Conservation (phyloP, 2,797 vertebrate genomes). For the Xenops minutus region DNA sequence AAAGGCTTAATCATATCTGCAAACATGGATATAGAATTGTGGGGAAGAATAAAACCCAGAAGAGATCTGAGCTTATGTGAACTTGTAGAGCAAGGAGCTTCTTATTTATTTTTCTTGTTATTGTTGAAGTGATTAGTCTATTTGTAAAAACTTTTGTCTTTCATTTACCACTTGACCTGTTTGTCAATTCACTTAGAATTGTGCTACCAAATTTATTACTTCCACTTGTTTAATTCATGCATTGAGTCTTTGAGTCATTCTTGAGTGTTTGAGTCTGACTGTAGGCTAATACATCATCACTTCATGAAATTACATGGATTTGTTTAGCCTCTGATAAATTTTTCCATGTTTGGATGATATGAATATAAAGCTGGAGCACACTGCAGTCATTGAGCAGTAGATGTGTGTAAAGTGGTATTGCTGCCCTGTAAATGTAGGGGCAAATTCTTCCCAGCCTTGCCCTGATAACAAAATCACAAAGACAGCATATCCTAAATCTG, state of each 20-base stretch:
- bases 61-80: neutral
- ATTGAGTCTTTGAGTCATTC: neutral
- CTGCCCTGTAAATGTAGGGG: neutral
- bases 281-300: neutral
- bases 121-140: neutral
- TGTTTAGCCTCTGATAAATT: neutral
- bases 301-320: neutral
- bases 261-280: neutral
- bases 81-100: neutral
- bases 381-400: neutral
- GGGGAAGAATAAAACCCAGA: neutral
- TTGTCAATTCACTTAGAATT: neutral
- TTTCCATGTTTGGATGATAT: neutral
- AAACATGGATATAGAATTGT: neutral
- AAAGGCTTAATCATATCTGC: neutral
- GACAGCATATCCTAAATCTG: neutral
- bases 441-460: neutral
- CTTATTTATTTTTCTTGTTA: neutral
- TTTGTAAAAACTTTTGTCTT: neutral
- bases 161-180: neutral
- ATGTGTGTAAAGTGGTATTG: neutral
- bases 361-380: neutral
- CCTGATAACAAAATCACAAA: neutral
- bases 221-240: neutral
- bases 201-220: neutral